Conservation (phyloP, 2,797 vertebrate genomes). For the Arrhamphus sclerolepis region DNA sequence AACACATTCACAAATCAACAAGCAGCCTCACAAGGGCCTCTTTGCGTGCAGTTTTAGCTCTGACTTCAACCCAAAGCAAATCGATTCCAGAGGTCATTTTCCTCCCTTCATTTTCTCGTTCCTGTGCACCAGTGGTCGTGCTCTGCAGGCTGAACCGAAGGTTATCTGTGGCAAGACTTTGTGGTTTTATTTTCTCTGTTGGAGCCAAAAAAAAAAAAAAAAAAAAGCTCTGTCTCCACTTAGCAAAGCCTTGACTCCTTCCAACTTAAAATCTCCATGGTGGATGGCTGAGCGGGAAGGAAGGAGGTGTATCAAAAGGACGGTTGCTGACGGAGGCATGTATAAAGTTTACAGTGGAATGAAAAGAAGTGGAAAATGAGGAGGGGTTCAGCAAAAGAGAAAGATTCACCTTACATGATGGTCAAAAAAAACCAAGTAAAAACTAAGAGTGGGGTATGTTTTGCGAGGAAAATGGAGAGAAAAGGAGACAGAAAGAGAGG, state of each 20-base stretch:
- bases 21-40: conserved; percentile 51
- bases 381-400: conserved; percentile 5
- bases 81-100: conserved; percentile 77
- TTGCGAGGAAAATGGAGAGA: conserved; percentile 42
- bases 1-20: conserved; percentile 60
- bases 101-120: conserved; percentile 55
- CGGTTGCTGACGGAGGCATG: conserved; percentile 31
- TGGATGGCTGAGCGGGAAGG: conserved; percentile 32
- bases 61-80: conserved; percentile 66
- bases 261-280: conserved; percentile 35
- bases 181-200: conserved; percentile 72
- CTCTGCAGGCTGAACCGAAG: conserved; percentile 44
- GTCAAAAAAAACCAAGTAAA: neutral
- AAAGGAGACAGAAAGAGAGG: conserved; percentile 36
- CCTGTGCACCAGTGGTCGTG: conserved; percentile 53
- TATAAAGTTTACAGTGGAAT: conserved; percentile 24
- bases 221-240: conserved; percentile 75
- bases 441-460: conserved; percentile 25
- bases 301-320: conserved; percentile 29
- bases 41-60: conserved; percentile 44
- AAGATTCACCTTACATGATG: conserved; percentile 10
- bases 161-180: conserved; percentile 49
- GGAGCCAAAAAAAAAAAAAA: conserved; percentile 40
- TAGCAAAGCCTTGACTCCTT: conserved; percentile 61
- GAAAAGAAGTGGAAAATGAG: conserved; percentile 9